Conservation (phyloP, 2,113 vertebrate species). For the Lichenostomus cassidix region DNA sequence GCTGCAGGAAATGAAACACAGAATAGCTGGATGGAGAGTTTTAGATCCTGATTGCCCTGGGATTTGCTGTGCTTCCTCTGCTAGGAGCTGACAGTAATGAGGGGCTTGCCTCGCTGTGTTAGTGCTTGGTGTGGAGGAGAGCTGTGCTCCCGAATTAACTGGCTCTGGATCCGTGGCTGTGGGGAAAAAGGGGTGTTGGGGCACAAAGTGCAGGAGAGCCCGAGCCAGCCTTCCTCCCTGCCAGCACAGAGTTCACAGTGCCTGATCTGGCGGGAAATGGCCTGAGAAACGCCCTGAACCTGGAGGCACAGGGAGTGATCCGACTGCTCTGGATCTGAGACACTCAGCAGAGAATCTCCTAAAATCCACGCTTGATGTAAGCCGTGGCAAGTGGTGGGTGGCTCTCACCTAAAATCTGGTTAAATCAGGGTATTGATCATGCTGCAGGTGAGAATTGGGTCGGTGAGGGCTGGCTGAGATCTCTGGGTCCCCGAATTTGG, state of each 20-base stretch:
- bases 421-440: accelerated
- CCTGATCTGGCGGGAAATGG: accelerated
- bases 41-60: not conserved
- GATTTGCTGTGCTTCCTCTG: slow-evolving; percentile 16
- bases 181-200: not conserved
- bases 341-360: not conserved
- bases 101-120: not conserved
- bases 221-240: not conserved
- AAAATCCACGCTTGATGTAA: not conserved
- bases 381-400: not conserved
- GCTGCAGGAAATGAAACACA: slow-evolving; percentile 52
- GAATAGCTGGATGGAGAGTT: slow-evolving; percentile 1
- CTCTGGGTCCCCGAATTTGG: not conserved
- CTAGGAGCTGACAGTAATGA: not conserved
- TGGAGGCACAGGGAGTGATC: not conserved
- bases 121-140: not conserved
- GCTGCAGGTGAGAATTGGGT: not conserved
- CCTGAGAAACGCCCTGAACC: not conserved
- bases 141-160: not conserved
- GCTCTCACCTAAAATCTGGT: not conserved
- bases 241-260: not conserved
- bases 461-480: not conserved
- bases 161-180: accelerated
- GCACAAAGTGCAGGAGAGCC: not conserved
- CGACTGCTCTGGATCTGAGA: not conserved